Conservation (phyloP, 2,113 vertebrate genomes). For the Pluvialis apricaria region DNA sequence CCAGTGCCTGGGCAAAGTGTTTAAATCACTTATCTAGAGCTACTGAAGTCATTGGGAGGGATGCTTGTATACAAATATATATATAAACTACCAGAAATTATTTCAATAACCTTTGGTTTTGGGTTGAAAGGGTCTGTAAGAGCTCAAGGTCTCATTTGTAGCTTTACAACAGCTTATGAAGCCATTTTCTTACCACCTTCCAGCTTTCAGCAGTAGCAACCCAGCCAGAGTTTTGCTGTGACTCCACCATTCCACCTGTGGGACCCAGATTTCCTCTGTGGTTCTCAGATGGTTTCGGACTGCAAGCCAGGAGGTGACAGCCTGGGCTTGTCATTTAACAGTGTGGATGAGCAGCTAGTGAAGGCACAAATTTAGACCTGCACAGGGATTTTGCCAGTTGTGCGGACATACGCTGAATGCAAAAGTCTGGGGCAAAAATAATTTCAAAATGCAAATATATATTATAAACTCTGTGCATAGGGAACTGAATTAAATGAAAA, state of each 20-base stretch:
- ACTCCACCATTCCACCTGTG: not conserved
- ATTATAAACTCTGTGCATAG: not conserved
- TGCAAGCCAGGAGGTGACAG: not conserved
- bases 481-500: not conserved
- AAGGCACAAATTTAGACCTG: not conserved
- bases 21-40: not conserved
- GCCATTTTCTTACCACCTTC: not conserved
- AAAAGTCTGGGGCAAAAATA: not conserved
- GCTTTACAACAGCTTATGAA: not conserved
- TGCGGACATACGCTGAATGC: not conserved
- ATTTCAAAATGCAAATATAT: not conserved
- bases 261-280: not conserved
- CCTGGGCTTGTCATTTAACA: not conserved
- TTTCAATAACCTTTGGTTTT: not conserved
- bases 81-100: not conserved
- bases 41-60: not conserved
- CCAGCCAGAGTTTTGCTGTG: not conserved
- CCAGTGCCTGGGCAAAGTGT: not conserved
- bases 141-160: not conserved
- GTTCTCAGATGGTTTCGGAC: not conserved
- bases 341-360: not conserved
- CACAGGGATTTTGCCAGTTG: not conserved
- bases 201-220: not conserved
- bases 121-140: not conserved
- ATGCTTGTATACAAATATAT: not conserved